Conservation (phyloP, 2,113 vertebrate genomes). For the Mustela nigripes region DNA sequence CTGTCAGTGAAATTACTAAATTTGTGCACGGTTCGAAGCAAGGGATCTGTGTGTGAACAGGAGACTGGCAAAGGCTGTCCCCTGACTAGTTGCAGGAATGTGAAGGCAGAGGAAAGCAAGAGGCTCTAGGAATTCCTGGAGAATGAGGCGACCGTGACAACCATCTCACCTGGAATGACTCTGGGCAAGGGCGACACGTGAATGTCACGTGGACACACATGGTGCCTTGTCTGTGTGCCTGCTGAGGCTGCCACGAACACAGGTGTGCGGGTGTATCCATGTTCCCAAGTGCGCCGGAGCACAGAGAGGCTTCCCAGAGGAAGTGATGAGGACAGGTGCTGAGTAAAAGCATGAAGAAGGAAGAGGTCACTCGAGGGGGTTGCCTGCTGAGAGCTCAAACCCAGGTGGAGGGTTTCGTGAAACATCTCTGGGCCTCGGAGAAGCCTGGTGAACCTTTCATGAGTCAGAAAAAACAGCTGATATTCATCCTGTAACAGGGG, state of each 20-base stretch:
- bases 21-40: not conserved
- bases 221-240: not conserved
- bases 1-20: not conserved
- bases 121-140: not conserved
- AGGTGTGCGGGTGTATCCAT: not conserved
- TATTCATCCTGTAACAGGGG: not conserved
- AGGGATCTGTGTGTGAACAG: not conserved
- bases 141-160: no score
- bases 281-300: not conserved
- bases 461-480: not conserved
- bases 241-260: rapidly evolving
- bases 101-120: not conserved
- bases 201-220: rapidly evolving
- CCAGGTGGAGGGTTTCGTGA: not conserved
- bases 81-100: not conserved
- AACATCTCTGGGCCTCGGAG: not conserved
- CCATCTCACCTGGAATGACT: not conserved
- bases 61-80: not conserved
- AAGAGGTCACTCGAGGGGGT: not conserved
- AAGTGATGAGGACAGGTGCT: not conserved
- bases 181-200: not conserved
- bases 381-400: not conserved
- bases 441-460: not conserved
- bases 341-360: not conserved
- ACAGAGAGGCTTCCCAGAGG: not conserved